Base-by-base conservation (phyloP, 2,888 invertebrate genomes). In the Aspidiotus rigidus region DNA sequence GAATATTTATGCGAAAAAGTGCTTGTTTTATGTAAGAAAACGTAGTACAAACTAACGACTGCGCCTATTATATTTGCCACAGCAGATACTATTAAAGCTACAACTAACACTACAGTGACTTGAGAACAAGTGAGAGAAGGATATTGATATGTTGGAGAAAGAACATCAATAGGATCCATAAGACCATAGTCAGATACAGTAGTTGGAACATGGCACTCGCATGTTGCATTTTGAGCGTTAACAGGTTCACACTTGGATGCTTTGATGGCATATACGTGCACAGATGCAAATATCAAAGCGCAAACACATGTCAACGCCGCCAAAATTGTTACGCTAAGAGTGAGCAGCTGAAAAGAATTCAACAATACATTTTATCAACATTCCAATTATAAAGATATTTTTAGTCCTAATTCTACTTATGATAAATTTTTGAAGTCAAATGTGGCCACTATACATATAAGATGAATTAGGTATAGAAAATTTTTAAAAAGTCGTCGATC, bases 111-210 rank as follows among this genome's bases (percentile, higher is more conserved):
- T 71, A 78, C 77, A 69, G 73, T 72, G 49, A 76, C 75, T 71
- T 74, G 57, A 64, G 76, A 74, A 73, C 81, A 81, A 71, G 76
- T 78, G 59, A 81, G 76, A 73, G 80, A 80, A 6, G 77, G 74
- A 73, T 81, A 81, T 70, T 78, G 78, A 75, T 78, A 70, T 16
- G 64, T 39, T 7, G 56, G 72, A 10, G 64, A 59, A 11, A 60
- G 41, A 16, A 72, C 63, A 10, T 72, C 60, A 10, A 62, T 66
- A n/a, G 70, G 70, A 60, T 69, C 72, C 17, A 73, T 70, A 15
- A 72, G 70, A 7, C 69, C 69, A 62, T 73, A 64, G 39, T 60
- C 40, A 42, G 11, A 16, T 44, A 28, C 56, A 13, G 67, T 63
- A 15, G 72, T 70, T 13, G 75, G 73, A 59, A 75, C 28, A 53